A percentile compares a stretch with the other conserved stretches of the same genome.
These are phyloP conservation scores for Eidolon helvum DNA, from an alignment of 2,113 vertebrate species.

Conservation along the genomic window DNA sequence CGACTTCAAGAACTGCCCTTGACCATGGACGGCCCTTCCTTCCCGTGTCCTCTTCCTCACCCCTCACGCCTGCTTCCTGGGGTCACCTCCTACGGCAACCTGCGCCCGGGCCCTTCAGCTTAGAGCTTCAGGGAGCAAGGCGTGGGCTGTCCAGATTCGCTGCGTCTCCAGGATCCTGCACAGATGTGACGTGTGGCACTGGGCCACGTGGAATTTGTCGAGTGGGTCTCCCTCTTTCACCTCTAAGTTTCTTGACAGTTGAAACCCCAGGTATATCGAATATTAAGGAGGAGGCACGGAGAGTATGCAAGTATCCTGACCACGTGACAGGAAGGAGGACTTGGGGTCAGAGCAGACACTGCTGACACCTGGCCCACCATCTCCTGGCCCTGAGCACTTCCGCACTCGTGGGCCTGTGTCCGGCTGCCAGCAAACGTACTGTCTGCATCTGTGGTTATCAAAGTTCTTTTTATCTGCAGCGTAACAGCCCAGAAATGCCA, in stretches of 20 bases:
- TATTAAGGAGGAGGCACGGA: not conserved
- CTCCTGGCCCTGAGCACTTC: no score
- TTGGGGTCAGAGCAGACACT: fast-evolving
- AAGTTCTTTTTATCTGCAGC: not conserved
- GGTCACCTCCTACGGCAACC: no score
- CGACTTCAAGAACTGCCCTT: no score
- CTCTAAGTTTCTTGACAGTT: not conserved
- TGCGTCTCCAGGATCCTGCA: not conserved
- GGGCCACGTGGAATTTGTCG: not conserved
- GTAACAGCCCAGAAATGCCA: not conserved
- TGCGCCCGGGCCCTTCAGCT: no score
- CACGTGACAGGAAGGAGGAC: not conserved
- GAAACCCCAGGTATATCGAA: not conserved
- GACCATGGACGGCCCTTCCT: no score
- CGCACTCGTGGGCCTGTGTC: fast-evolving
- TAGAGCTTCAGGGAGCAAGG: not conserved
- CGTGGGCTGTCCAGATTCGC: not conserved
- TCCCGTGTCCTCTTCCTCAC: no score
- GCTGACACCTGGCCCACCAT: not conserved
- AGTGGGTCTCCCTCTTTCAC: not conserved
- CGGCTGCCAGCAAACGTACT: not conserved
- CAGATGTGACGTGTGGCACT: not conserved
- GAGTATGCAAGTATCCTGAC: not conserved
- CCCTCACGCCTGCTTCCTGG: no score
- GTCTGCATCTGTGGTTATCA: not conserved